phyloP scores from a whole-genome alignment of 2,797 vertebrate species.

The Psittacula derbiana region DNA sequence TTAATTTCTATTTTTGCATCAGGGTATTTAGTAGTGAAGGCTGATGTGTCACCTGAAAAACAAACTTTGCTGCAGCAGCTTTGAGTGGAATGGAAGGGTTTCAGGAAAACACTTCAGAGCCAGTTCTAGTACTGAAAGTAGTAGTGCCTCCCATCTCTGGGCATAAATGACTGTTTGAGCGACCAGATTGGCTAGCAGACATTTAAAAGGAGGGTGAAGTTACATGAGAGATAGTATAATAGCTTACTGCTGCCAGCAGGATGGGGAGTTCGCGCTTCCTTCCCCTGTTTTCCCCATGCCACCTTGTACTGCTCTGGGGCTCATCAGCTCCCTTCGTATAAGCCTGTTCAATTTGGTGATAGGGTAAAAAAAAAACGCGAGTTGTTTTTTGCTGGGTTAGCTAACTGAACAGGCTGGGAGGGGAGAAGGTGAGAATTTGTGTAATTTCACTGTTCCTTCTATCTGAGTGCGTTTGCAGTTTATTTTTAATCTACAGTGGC shows the following conservation, averaged over 20 bases:
- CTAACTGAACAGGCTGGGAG: neutral
- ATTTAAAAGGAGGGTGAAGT: neutral
- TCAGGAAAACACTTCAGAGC: neutral
- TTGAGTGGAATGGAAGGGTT: neutral
- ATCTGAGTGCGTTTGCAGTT: neutral
- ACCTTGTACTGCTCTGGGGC: neutral
- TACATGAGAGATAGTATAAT: neutral
- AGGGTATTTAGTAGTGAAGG: neutral
- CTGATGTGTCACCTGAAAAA: neutral
- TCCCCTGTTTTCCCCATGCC: neutral
- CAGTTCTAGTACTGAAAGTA: neutral
- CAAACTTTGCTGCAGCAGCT: neutral
- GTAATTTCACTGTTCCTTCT: neutral
- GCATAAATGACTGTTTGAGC: neutral
- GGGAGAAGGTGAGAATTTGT: neutral
- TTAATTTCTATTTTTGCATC: neutral
- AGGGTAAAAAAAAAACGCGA: neutral
- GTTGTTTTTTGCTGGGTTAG: neutral
- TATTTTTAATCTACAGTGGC: accelerated
- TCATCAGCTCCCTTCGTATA: accelerated
- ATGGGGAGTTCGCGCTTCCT: neutral
- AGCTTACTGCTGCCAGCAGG: neutral
- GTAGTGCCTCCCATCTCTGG: neutral
- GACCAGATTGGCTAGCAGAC: neutral
- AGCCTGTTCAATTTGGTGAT: neutral